Evolutionary conservation across 1,140 invertebrate species (phyloP).

Genomic region (Tetranychus urticae): DNA sequence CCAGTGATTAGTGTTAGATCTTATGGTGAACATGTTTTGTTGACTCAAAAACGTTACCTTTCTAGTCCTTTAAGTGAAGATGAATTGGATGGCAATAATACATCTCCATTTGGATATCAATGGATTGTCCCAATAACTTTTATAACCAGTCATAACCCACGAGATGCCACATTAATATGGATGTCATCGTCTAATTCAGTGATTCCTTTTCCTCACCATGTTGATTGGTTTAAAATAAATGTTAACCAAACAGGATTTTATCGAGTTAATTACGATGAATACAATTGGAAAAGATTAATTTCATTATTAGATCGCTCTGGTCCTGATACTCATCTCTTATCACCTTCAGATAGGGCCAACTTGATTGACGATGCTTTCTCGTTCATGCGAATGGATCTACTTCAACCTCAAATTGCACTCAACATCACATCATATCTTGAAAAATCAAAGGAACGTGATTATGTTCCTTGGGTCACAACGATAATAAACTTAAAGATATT

Average conservation of each 20-base stretch:
- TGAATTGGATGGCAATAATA: constrained; percentile 4
- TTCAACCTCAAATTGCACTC: constrained; percentile 39
- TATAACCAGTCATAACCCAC: background rate
- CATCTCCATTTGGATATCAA: background rate
- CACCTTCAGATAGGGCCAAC: constrained; percentile 43
- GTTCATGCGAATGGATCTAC: constrained; percentile 39
- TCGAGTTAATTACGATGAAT: constrained; percentile 53
- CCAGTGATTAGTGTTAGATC: constrained; percentile 40
- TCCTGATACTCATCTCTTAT: constrained; percentile 24
- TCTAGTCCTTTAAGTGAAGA: constrained; percentile 13
- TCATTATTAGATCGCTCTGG: constrained; percentile 39
- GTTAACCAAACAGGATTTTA: constrained; percentile 66
- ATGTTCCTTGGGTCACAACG: constrained; percentile 46
- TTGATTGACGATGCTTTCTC: constrained; percentile 52
- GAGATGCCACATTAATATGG: background rate
- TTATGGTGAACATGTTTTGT: constrained; percentile 32
- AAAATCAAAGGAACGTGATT: constrained; percentile 34
- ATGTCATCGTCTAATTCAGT: constrained; percentile 10
- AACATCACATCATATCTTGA: constrained; percentile 40
- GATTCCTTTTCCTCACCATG: constrained; percentile 16
- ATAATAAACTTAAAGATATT: constrained; percentile 39
- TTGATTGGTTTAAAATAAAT: constrained; percentile 61
- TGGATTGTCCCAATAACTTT: constrained; percentile 9
- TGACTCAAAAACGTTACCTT: constrained; percentile 30
- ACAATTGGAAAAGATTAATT: constrained; percentile 47